phyloP scores from a whole-genome alignment of 2,113 vertebrate genomes.

The Callopanchax toddi region DNA sequence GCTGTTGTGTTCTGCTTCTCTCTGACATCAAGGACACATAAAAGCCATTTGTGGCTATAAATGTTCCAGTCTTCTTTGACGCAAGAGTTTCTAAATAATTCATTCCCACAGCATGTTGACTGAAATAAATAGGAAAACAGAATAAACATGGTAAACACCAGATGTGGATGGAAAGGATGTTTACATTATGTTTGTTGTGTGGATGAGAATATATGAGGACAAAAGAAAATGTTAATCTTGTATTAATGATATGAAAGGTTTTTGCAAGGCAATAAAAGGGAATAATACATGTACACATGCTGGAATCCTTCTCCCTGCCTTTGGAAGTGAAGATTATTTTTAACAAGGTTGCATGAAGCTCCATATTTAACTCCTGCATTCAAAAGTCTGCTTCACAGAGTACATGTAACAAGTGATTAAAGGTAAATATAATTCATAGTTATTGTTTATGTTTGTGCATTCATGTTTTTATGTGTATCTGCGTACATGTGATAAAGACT shows the following conservation, averaged over 20 bases:
- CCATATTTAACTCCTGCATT: slow-evolving; percentile 23
- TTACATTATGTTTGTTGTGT: slow-evolving; percentile 17
- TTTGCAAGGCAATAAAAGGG: slow-evolving; percentile 10
- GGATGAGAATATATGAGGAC: background rate
- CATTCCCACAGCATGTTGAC: slow-evolving; percentile 35
- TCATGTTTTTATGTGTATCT: too few relatives aligned
- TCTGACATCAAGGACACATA: slow-evolving; percentile 32
- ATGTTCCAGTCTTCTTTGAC: slow-evolving; percentile 34
- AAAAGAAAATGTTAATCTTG: slow-evolving; percentile 20
- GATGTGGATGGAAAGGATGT: slow-evolving; percentile 1
- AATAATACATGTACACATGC: background rate
- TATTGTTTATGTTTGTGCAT: too few relatives aligned
- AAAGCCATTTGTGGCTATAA: slow-evolving; percentile 55
- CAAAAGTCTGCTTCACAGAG: background rate
- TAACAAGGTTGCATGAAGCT: slow-evolving; percentile 11
- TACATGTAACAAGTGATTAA: too few relatives aligned
- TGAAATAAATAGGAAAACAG: slow-evolving; percentile 2
- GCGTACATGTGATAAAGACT: too few relatives aligned
- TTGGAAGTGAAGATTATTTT: slow-evolving; percentile 28
- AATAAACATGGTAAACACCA: slow-evolving; percentile 8
- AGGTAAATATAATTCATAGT: too few relatives aligned
- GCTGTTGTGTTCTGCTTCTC: slow-evolving; percentile 23
- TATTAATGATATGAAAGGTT: slow-evolving; percentile 25
- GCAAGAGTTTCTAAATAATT: slow-evolving; percentile 56
- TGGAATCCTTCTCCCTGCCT: slow-evolving; percentile 11